A percentile compares a stretch with the other conserved stretches of the same genome.
phyloP scores from a whole-genome alignment of 2,113 vertebrate genomes.

The Ancistrus triradiatus region DNA sequence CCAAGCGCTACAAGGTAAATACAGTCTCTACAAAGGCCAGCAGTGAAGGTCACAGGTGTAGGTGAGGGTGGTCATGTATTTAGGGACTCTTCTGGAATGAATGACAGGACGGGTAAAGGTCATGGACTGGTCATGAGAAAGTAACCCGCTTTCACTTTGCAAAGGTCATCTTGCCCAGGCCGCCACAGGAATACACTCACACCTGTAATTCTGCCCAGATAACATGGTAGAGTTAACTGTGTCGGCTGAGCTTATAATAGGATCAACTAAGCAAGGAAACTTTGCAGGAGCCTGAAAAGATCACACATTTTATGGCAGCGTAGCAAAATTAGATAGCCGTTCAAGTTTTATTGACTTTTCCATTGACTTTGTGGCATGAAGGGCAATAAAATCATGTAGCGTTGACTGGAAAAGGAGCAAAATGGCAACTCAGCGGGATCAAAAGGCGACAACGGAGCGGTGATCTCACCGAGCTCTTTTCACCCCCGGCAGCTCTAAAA shows the following conservation, averaged over 20 bases:
- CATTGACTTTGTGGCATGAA: conserved; percentile 40
- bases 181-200: background rate
- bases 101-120: conserved; percentile 23
- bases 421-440: conserved; percentile 24
- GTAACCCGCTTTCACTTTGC: conserved; percentile 18
- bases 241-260: conserved; percentile 1
- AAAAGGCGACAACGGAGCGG: conserved; percentile 27
- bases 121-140: conserved; percentile 27
- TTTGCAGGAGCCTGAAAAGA: conserved; percentile 32
- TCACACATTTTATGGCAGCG: conserved; percentile 29
- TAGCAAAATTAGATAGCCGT: conserved; percentile 45
- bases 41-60: conserved; percentile 24
- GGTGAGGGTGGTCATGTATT: conserved; percentile 34
- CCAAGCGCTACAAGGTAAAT: conserved; percentile 26
- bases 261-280: conserved; percentile 35
- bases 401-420: conserved; percentile 37
- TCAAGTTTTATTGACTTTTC: conserved; percentile 48
- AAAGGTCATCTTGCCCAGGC: conserved; percentile 28
- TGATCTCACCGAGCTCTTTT: conserved; percentile 14
- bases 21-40: conserved; percentile 24
- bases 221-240: conserved; percentile 6
- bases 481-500: too few relatives aligned
- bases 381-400: conserved; percentile 39
- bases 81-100: conserved; percentile 33
- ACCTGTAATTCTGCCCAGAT: conserved; percentile 31